Evolutionary conservation across 2,797 vertebrate species (phyloP), one percentile per base, ranked within the genome.

Genomic region (Gallirallus australis): DNA sequence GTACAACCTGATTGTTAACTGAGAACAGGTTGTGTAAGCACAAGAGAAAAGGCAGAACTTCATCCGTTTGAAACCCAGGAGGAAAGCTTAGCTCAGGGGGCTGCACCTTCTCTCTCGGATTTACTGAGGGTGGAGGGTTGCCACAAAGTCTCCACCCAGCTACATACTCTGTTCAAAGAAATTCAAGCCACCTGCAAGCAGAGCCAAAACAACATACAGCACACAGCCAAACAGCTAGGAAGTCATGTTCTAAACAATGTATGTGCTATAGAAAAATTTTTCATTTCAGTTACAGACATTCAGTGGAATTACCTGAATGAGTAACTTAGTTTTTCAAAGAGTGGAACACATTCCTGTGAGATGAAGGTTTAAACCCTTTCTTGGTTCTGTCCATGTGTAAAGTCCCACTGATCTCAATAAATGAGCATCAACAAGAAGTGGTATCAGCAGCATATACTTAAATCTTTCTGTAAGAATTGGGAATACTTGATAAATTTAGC

Each of bases 381-480:
- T 69, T 57, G 61, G 8, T 47, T 85, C 60, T 61, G 40, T 40
- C 45, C 37, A 57, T 28, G 40, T 11, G 17, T 35, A 24, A 82
- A 93, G n/a, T 69, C 70, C 35, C 66, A 91, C 24, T 90, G 87
- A 94, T 94, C 82, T 93, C 77, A 76, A 82, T 69, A 86, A 83
- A 93, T 16, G 23, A 81, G 63, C 61, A 59, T 27, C 76, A 84
- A 65, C 66, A 83, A 84, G 52, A 92, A 91, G 19, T 27, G 39
- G 2, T 42, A 90, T 42, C 90, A 79, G 80, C 61, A 93, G 56
- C 37, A 71, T 13, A 66, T 9, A 90, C 78, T 82, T 59, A 75
- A 87, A 50, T 85, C 24, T 64, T 63, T 71, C 61, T 57, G 35
- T 33, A 82, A 82, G 33, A 95, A 93, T 0, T 27, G 45, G n/a